phyloP scores from a whole-genome alignment of 2,797 vertebrate genomes.

The Pseudotriccus pelzelni region DNA sequence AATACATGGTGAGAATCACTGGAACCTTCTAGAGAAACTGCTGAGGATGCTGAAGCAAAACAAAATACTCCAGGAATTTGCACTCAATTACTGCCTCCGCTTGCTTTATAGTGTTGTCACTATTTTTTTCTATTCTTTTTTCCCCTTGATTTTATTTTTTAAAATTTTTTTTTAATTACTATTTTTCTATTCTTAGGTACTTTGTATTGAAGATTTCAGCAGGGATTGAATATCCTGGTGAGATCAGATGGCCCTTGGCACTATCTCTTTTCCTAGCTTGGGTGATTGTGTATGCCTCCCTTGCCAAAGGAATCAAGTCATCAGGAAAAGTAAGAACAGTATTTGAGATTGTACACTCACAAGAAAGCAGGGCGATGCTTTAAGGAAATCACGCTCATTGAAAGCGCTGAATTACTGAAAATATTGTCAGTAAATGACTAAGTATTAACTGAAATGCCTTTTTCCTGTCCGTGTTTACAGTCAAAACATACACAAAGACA shows the following conservation, averaged over 20 bases:
- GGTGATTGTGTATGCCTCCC: slow-evolving; percentile 93
- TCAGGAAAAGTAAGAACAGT: slow-evolving; percentile 92
- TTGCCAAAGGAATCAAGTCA: slow-evolving; percentile 98
- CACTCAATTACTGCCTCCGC: neutral
- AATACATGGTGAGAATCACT: neutral
- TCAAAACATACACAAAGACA: neutral
- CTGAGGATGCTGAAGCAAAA: neutral
- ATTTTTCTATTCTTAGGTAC: slow-evolving; percentile 80
- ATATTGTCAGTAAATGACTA: neutral
- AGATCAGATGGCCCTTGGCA: slow-evolving; percentile 93
- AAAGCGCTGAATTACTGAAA: neutral
- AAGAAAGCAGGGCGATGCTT: neutral
- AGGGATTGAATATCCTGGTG: slow-evolving; percentile 95
- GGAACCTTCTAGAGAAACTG: neutral
- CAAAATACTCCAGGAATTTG: neutral
- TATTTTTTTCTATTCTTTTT: neutral
- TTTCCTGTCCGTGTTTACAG: neutral
- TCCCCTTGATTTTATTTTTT: neutral
- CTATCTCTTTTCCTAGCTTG: slow-evolving; percentile 92
- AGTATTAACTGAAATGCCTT: neutral
- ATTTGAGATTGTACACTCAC: neutral
- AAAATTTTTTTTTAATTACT: no score
- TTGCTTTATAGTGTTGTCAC: neutral
- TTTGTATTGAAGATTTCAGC: slow-evolving; percentile 97
- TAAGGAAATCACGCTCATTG: rapidly evolving